phyloP scores from a whole-genome alignment of 1,140 invertebrate genomes.

The Heliconius melpomene region DNA sequence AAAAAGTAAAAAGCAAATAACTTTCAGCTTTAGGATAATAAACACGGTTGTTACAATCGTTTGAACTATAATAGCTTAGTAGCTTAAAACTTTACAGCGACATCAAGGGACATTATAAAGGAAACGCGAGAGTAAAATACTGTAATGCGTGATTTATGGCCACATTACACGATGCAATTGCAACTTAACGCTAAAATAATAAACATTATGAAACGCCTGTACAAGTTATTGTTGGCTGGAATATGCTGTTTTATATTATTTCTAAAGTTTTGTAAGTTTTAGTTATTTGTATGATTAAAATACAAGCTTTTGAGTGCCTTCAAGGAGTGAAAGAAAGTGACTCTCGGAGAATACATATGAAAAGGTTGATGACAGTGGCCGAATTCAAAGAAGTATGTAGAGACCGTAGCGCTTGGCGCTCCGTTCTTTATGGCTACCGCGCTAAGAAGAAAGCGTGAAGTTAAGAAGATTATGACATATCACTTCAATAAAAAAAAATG shows the following conservation, averaged over 20 bases:
- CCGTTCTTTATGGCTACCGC: no score
- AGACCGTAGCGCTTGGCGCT: no score
- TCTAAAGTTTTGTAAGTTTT: not conserved
- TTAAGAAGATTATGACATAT: no score
- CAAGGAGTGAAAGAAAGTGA: no score
- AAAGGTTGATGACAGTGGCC: no score
- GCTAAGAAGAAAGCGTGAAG: no score
- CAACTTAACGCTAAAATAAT: conserved; percentile 13
- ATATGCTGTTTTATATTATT: not conserved
- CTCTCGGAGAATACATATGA: no score
- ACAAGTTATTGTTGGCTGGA: not conserved
- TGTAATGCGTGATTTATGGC: conserved; percentile 58
- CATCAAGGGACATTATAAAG: conserved; percentile 57
- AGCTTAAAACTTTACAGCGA: conserved; percentile 50
- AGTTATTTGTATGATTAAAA: no score
- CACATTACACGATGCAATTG: conserved; percentile 31
- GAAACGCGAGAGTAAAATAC: conserved; percentile 49
- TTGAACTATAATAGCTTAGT: conserved; percentile 51
- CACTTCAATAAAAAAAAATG: no score
- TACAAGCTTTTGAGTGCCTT: no score
- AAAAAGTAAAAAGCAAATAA: not conserved
- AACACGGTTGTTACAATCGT: conserved; percentile 39
- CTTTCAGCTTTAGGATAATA: conserved; percentile 22
- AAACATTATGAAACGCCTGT: not conserved
- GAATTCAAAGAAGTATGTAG: no score